Evolutionary conservation across 2,797 vertebrate species (phyloP).

Genomic region (Enteromius mattozi): DNA sequence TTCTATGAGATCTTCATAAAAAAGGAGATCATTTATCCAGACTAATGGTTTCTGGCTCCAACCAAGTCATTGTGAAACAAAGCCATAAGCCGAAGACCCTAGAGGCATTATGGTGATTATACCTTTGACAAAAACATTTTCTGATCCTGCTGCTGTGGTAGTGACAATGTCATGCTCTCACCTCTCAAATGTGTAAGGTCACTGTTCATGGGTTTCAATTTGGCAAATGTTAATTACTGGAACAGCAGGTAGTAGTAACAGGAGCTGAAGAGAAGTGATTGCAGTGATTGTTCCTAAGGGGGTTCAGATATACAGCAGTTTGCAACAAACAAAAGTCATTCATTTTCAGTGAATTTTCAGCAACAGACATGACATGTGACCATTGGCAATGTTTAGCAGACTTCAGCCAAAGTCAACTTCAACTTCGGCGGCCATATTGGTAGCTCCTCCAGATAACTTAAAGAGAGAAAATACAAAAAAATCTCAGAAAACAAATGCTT

Average conservation of each 20-base stretch:
- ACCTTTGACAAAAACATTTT: conserved; percentile 11
- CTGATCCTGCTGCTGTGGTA: not conserved
- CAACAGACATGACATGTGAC: not conserved
- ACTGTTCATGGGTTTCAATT: conserved; percentile 33
- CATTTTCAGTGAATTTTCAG: not conserved
- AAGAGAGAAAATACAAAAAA: too few species aligned
- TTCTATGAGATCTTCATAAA: not conserved
- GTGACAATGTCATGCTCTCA: conserved; percentile 24
- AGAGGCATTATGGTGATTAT: conserved; percentile 7
- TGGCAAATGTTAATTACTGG: conserved; percentile 6
- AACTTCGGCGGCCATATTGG: too few species aligned
- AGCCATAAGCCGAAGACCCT: conserved; percentile 1
- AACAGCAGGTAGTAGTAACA: conserved; percentile 9
- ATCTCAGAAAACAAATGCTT: not conserved
- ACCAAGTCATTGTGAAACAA: conserved; percentile 22
- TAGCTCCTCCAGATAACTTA: not conserved
- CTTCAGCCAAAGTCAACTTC: not conserved
- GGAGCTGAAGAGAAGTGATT: not conserved
- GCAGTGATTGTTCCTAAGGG: not conserved
- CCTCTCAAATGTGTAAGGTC: conserved; percentile 43
- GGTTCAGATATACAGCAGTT: too few species aligned
- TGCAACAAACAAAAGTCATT: not conserved
- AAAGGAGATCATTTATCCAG: not conserved
- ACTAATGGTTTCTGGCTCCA: conserved; percentile 32
- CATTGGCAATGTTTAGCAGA: not conserved